These are phyloP conservation scores for Blastobasis lacticolella DNA, from an alignment of 2,888 invertebrate species.

Conservation along the genomic window DNA sequence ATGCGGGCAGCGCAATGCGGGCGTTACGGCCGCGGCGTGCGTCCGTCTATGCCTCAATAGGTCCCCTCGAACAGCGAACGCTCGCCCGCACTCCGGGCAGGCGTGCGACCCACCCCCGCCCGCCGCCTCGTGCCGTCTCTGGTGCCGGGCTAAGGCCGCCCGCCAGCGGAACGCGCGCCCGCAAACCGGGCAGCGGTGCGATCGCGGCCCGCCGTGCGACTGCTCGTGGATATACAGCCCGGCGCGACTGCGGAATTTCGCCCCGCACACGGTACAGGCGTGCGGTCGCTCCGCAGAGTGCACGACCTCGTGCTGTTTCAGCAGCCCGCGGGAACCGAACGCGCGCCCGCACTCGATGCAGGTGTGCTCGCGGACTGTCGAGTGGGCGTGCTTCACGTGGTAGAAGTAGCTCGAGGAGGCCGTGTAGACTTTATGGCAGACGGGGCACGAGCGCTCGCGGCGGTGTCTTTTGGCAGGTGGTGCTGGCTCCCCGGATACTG, in stretches of 20 bases:
- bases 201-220: conserved; percentile 39
- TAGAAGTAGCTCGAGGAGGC: conserved; percentile 68
- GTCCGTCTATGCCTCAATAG: conserved; percentile 63
- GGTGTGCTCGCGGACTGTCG: conserved; percentile 49
- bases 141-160: conserved; percentile 56
- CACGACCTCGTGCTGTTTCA: conserved; percentile 55
- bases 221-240: conserved; percentile 65
- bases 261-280: conserved; percentile 60
- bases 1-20: conserved; percentile 54
- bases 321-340: conserved; percentile 57
- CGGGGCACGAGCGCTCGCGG: conserved; percentile 52
- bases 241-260: conserved; percentile 61
- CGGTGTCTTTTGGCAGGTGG: conserved; percentile 12
- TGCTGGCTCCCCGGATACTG: not conserved
- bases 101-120: conserved; percentile 28
- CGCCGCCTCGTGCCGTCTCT: conserved; percentile 49
- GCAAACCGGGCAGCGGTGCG: conserved; percentile 36
- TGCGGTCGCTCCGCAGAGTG: conserved; percentile 57
- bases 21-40: conserved; percentile 51
- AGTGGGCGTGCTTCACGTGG: conserved; percentile 68
- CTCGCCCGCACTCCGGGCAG: conserved; percentile 63
- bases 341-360: conserved; percentile 63
- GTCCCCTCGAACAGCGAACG: conserved; percentile 59
- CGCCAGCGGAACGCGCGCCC: conserved; percentile 58
- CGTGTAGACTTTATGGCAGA: conserved; percentile 59